Evolutionary conservation across 2,797 vertebrate species (phyloP).

Genomic region (Argentina silus): DNA sequence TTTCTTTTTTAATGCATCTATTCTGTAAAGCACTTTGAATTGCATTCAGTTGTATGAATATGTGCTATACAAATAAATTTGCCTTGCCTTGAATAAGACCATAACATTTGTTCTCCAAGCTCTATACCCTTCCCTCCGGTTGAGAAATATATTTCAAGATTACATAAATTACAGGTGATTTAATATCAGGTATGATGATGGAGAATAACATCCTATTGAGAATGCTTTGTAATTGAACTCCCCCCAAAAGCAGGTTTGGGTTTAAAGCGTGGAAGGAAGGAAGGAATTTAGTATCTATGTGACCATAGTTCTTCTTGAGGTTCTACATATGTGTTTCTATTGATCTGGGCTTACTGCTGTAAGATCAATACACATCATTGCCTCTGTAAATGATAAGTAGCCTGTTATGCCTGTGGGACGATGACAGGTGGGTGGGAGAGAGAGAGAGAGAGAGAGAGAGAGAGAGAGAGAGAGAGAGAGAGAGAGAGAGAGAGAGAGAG

Average conservation of each 20-base stretch:
- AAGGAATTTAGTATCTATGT: too few relatives aligned
- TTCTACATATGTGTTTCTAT: not conserved
- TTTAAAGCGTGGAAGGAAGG: not conserved
- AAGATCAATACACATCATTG: slow-evolving; percentile 4
- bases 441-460: not conserved
- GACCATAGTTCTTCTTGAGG: not conserved
- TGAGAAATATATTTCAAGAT: not conserved
- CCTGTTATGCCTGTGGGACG: not conserved
- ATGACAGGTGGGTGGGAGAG: not conserved
- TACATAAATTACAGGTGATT: slow-evolving; percentile 3
- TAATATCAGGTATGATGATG: not conserved
- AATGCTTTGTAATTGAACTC: not conserved
- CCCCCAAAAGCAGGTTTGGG: not conserved
- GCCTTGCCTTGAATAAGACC: too few relatives aligned
- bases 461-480: not conserved
- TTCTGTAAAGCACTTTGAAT: too few relatives aligned
- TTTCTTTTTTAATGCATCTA: too few relatives aligned
- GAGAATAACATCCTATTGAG: not conserved
- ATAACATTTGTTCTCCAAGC: slow-evolving; percentile 4
- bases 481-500: not conserved
- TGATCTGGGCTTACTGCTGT: slow-evolving; percentile 1
- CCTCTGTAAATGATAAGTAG: slow-evolving; percentile 6
- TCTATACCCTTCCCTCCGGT: not conserved
- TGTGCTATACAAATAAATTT: too few relatives aligned
- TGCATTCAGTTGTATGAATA: too few relatives aligned